Conservation (phyloP, 1,140 invertebrate species). For the Monomorium pharaonis region DNA sequence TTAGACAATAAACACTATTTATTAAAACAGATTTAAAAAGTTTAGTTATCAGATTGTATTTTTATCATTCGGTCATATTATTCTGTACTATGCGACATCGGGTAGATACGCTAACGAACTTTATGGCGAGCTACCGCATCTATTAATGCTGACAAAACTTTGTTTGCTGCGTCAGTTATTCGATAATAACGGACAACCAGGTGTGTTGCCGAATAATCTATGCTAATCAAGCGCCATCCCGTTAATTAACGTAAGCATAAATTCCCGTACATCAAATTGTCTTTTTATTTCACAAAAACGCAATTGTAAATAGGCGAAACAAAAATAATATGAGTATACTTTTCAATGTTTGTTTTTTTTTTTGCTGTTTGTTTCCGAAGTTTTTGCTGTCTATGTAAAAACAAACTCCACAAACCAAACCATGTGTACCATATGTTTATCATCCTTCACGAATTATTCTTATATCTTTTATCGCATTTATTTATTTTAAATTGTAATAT, state of each 20-base stretch:
- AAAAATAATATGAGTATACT: constrained; percentile 2
- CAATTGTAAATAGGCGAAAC: neutral
- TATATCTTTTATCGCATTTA: neutral
- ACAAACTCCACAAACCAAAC: too few relatives aligned
- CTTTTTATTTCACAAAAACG: neutral
- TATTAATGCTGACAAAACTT: constrained; percentile 36
- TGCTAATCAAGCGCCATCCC: constrained; percentile 5
- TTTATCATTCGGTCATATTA: neutral
- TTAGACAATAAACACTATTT: neutral
- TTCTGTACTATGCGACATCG: neutral
- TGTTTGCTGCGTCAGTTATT: constrained; percentile 10
- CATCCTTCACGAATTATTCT: neutral
- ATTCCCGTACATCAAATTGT: neutral
- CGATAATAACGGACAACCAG: constrained; percentile 4
- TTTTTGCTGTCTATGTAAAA: neutral
- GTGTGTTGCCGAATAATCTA: neutral
- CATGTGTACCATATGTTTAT: neutral
- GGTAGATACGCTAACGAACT: constrained; percentile 21
- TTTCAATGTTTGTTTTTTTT: constrained; percentile 5
- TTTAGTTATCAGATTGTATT: neutral
- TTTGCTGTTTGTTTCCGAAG: neutral
- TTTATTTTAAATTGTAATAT: neutral
- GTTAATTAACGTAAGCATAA: constrained; percentile 9
- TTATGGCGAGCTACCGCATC: neutral
- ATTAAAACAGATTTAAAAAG: neutral